Conservation (phyloP, 2,888 invertebrate species). For the Scaptomyza tumidula region DNA sequence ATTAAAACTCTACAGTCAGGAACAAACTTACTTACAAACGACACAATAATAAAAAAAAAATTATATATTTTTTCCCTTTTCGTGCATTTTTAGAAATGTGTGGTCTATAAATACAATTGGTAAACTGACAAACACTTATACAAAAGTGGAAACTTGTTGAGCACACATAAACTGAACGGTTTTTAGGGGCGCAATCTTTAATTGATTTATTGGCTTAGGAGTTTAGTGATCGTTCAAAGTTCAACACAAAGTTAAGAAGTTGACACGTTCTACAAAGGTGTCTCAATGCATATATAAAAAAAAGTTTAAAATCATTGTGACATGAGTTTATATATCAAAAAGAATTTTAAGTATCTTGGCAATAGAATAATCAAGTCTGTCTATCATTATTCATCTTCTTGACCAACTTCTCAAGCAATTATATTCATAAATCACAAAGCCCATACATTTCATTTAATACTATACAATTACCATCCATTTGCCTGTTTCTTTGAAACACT, state of each 20-base stretch:
- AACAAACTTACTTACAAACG: constrained; percentile 34
- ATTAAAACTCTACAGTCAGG: constrained; percentile 50
- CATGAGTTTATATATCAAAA: neutral
- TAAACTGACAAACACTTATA: constrained; percentile 4
- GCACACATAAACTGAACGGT: constrained; percentile 59
- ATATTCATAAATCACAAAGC: neutral
- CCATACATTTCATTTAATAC: neutral
- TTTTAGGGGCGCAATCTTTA: constrained; percentile 57
- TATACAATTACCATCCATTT: neutral
- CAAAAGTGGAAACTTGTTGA: constrained; percentile 55
- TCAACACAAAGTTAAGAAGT: constrained; percentile 11
- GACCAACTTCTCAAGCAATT: neutral
- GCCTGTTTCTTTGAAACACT: neutral
- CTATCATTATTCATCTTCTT: neutral
- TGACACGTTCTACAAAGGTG: neutral
- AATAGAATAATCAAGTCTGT: neutral
- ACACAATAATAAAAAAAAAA: constrained; percentile 40
- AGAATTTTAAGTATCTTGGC: too few species aligned
- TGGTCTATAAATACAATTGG: constrained; percentile 52
- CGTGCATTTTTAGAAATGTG: constrained; percentile 48
- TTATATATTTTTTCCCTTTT: constrained; percentile 39
- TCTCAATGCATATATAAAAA: neutral
- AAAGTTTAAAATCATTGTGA: constrained; percentile 8
- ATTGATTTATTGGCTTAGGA: constrained; percentile 63
- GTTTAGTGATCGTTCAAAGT: constrained; percentile 24